These are phyloP conservation scores for Odocoileus virginianus DNA, from an alignment of 2,113 vertebrate genomes.

Conservation along the genomic window DNA sequence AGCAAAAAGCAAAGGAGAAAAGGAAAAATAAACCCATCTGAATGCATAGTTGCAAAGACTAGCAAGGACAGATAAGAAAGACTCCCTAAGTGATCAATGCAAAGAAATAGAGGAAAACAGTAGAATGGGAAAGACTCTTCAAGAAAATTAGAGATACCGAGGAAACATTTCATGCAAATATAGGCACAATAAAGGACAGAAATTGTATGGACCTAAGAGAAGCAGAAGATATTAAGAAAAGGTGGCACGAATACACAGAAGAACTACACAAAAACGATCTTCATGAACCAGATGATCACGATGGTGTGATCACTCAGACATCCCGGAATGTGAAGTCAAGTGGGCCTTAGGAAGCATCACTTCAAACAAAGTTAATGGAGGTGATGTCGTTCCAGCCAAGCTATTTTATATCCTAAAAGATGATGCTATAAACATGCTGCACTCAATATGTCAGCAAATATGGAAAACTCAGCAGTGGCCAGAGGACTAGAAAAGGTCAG, in stretches of 20 bases:
- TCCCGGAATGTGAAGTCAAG: background rate
- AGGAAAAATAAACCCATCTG: background rate
- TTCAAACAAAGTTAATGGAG: background rate
- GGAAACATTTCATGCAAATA: background rate
- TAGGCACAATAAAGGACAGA: background rate
- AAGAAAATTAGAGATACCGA: background rate
- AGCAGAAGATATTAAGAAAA: background rate
- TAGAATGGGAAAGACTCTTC: background rate
- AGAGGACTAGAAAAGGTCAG: background rate
- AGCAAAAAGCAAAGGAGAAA: background rate
- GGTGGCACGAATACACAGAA: background rate
- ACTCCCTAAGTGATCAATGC: background rate
- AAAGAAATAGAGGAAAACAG: background rate
- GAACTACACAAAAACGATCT: background rate
- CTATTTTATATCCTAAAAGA: background rate
- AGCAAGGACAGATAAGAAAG: background rate
- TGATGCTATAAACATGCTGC: background rate
- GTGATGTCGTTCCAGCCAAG: background rate
- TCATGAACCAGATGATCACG: background rate
- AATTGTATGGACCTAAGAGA: background rate
- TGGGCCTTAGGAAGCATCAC: background rate
- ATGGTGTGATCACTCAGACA: background rate
- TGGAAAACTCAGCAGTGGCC: background rate
- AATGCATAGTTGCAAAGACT: background rate
- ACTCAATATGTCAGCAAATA: background rate